Base-by-base conservation (phyloP, 2,888 invertebrate genomes). In the Cantharis flavilabris region DNA sequence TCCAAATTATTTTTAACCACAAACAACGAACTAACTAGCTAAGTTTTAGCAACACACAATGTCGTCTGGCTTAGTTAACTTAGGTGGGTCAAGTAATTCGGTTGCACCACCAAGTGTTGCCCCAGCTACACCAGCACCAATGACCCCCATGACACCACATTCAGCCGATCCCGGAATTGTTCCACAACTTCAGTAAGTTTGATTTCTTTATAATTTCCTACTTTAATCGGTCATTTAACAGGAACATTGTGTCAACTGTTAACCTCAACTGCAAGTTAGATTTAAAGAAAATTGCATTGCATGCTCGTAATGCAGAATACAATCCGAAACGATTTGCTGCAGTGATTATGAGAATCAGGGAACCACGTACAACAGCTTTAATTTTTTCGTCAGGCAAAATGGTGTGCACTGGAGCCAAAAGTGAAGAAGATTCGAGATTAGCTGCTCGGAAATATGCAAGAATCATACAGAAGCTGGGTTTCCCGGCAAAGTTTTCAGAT, bases 321-420 rank as follows among this genome's bases (percentile, higher is more conserved):
- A 99, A 99, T 88, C 99, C 99, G 9, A 99, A 99, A 89, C 94
- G 99, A 85, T 99, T 99, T 90, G 98, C 98, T 71, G 99, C 99
- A 62, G 98, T 99, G 3, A 99, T 99, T 75, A 99, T 99, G 99
- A 91, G 98, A 86, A 96, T 93, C 88, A 92, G 91, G 84, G 98
- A 96, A 88, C 96, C 96, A 0, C 90, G 98, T 89, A 99, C 95
- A 1, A 96, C 95, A 1, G 95, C 95, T 14, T 89, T 96, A 5
- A 96, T 96, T 77, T 96, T 96, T 85, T 94, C 94, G 81, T 95
- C 95, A 10, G 95, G 96, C 1, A 96, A 96, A 89, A 96, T 96
- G 95, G 96, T 96, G 5, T 96, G 95, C 86, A 96, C 96, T 0
- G 96, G 96, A 62, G 95, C 96, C 0, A 96, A 95, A 88, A 95